A percentile compares a stretch with the other conserved stretches of the same genome.
phyloP scores from a whole-genome alignment of 2,888 invertebrate genomes.

The Pharmacophagus antenor region DNA sequence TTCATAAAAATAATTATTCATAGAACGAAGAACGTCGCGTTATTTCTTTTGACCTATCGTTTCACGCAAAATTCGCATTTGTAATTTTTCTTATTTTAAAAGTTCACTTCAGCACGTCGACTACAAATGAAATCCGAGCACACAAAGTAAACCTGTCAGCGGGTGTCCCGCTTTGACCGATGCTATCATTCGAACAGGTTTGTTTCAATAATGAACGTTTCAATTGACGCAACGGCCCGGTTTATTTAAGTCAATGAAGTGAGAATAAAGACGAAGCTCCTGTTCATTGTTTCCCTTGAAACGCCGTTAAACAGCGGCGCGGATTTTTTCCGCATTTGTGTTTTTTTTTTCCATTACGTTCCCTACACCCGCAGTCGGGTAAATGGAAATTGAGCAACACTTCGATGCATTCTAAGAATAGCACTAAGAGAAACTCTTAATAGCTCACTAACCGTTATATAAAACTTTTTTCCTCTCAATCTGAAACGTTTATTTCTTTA shows the following conservation, averaged over 20 bases:
- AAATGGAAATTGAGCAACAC: slow-evolving; percentile 30
- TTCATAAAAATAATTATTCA: too few relatives aligned
- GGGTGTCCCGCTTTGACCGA: slow-evolving; percentile 8
- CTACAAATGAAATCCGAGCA: background rate
- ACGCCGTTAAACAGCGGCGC: slow-evolving; percentile 23
- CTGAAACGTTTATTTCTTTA: too few relatives aligned
- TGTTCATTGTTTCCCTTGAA: slow-evolving; percentile 25
- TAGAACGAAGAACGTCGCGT: too few relatives aligned
- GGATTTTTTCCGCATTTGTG: slow-evolving; percentile 20
- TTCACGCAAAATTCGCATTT: too few relatives aligned
- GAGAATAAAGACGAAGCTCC: slow-evolving; percentile 22
- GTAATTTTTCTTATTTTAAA: too few relatives aligned
- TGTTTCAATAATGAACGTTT: slow-evolving; percentile 44
- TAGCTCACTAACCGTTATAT: background rate
- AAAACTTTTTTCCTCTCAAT: background rate
- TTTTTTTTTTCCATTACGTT: slow-evolving; percentile 20
- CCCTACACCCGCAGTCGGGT: slow-evolving; percentile 23
- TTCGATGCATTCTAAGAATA: slow-evolving; percentile 28
- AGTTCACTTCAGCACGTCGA: too few relatives aligned
- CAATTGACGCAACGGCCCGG: slow-evolving; percentile 49
- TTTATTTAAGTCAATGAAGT: slow-evolving; percentile 52
- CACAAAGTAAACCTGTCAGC: background rate
- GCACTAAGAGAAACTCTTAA: slow-evolving; percentile 1
- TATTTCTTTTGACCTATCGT: too few relatives aligned
- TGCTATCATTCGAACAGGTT: slow-evolving; percentile 30